Evolutionary conservation across 2,888 invertebrate genomes (phyloP).

Genomic region (Parasteatoda lunata): DNA sequence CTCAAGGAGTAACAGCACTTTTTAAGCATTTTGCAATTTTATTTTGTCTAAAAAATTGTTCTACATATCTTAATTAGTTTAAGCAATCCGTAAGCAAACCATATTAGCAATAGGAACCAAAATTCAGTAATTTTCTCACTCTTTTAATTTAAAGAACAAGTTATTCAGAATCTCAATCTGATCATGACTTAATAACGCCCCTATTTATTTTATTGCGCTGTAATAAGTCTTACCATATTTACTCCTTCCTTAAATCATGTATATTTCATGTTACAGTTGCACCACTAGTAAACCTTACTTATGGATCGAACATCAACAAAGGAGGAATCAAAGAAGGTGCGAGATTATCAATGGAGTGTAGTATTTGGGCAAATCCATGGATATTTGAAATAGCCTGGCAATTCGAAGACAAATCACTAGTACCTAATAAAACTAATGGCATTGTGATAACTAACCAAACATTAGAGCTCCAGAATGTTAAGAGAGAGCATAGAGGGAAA

Average conservation of each 20-base stretch:
- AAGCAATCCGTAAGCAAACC: too few relatives aligned
- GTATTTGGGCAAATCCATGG: slow-evolving; percentile 66
- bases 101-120: too few relatives aligned
- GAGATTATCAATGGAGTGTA: slow-evolving; percentile 62
- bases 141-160: too few relatives aligned
- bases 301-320: slow-evolving; percentile 14
- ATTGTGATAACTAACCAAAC: slow-evolving; percentile 60
- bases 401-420: slow-evolving; percentile 52
- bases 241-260: background rate
- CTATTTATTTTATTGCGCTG: too few relatives aligned
- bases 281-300: slow-evolving; percentile 47
- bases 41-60: too few relatives aligned
- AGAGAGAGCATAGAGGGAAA: slow-evolving; percentile 43
- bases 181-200: too few relatives aligned
- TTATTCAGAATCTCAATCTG: too few relatives aligned
- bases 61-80: too few relatives aligned
- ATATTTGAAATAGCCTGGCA: slow-evolving; percentile 61
- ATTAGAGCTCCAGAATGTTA: slow-evolving; percentile 40
- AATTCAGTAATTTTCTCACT: too few relatives aligned
- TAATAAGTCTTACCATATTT: too few relatives aligned
- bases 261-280: slow-evolving; percentile 24
- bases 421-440: slow-evolving; percentile 33
- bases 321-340: slow-evolving; percentile 62
- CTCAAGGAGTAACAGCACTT: too few relatives aligned
- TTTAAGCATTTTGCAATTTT: too few relatives aligned